Conservation (phyloP, 1,140 invertebrate genomes). For the Hyles euphorbiae region DNA sequence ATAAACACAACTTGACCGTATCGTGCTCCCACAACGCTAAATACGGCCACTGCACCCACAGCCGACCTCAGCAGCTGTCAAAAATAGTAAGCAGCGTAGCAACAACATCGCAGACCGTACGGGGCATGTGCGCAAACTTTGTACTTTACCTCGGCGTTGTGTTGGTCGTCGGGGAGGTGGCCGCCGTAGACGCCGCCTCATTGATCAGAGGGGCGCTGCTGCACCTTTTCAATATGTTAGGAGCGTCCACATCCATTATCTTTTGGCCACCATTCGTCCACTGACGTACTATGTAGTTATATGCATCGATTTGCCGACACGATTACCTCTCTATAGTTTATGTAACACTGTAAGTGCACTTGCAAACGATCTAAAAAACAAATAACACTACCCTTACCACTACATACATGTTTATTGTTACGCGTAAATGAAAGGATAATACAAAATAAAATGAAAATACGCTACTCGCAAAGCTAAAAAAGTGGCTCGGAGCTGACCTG, state of each 20-base stretch:
- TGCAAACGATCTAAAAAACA: conserved; percentile 37
- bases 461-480: conserved; percentile 61
- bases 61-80: conserved; percentile 60
- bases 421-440: conserved; percentile 50
- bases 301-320: conserved; percentile 63
- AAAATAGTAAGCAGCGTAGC: conserved; percentile 58
- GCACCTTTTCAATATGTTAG: conserved; percentile 74
- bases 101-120: conserved; percentile 40
- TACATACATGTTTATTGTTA: conserved; percentile 49
- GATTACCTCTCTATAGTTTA: conserved; percentile 58
- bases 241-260: conserved; percentile 76
- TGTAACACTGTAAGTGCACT: conserved; percentile 69
- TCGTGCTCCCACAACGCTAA: conserved; percentile 37
- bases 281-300: conserved; percentile 70
- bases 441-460: conserved; percentile 64
- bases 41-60: conserved; percentile 59
- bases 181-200: conserved; percentile 64
- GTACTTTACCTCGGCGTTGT: conserved; percentile 65
- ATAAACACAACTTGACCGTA: conserved; percentile 19
- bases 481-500: conserved; percentile 67
- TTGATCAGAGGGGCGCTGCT: conserved; percentile 74
- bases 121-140: conserved; percentile 41
- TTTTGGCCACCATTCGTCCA: conserved; percentile 67
- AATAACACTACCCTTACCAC: conserved; percentile 42
- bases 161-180: conserved; percentile 64